Percentiles rank a stretch among this genome's conserved stretches.
Evolutionary conservation across 1,140 invertebrate species (phyloP).

Genomic region (Saccostrea cuccullata): DNA sequence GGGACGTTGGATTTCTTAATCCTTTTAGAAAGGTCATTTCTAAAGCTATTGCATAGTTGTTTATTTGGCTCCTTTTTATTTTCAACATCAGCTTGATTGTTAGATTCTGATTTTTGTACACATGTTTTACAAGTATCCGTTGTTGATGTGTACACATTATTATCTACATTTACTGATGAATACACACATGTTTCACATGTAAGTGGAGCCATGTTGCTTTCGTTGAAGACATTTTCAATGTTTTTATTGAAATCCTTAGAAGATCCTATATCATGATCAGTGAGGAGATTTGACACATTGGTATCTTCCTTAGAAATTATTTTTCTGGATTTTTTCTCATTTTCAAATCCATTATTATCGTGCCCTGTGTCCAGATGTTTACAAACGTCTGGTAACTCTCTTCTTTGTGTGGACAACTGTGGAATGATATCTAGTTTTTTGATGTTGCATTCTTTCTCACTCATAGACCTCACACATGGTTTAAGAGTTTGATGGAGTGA

Average conservation of each 20-base stretch:
- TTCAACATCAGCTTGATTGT: background rate
- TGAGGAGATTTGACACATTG: background rate
- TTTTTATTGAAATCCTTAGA: background rate
- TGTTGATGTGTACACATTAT: background rate
- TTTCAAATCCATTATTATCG: background rate
- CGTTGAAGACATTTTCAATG: background rate
- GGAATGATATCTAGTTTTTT: conserved; percentile 2
- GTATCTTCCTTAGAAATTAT: background rate
- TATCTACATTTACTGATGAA: background rate
- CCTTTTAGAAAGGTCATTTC: background rate
- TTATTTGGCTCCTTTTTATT: background rate
- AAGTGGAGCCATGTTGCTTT: background rate
- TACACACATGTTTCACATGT: background rate
- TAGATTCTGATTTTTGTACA: background rate
- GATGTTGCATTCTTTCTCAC: background rate
- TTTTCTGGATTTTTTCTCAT: background rate
- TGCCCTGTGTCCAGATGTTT: background rate
- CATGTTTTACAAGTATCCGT: background rate
- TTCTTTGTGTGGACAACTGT: background rate
- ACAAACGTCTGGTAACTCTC: conserved; percentile 13
- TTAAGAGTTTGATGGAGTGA: conserved; percentile 35
- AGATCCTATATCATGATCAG: background rate
- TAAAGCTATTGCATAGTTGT: background rate
- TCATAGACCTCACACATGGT: conserved; percentile 13
- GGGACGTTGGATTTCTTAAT: conserved; percentile 16